Evolutionary conservation across 1,140 invertebrate genomes (phyloP), one percentile per base, ranked within the genome.

Genomic region (Tetragonula clypearis): DNA sequence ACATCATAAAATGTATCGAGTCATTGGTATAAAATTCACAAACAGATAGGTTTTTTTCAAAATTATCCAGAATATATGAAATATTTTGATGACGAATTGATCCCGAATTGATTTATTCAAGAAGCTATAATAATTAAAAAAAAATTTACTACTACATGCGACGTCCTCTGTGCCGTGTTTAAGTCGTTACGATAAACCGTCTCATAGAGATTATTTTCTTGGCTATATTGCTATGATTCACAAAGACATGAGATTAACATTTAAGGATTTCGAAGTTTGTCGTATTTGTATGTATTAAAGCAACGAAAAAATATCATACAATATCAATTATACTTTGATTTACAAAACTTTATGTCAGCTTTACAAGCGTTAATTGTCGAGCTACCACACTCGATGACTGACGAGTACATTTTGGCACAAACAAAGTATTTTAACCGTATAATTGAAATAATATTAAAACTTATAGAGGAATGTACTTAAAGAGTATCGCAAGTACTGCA

Each of bases 211-310:
- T 71, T 60, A 89, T 79, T 60, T 88, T 21, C 58, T 89, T 19
- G 84, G 82, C 1, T 88, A 88, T 17, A 76, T 89, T 17, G 86
- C 88, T 9, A 89, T 89, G 81, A 62, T 88, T 41, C 88, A 88
- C 49, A 87, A 86, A n/a, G 72, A 82, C 15, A 76, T 82, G 81
- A 72, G 72, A 35, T 21, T 82, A 17, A 56, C 81, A 2, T 6
- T 26, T 8, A 12, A 2, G 15, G 81, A 76, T 76, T 30, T 30
- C 30, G 30, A 30, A 30, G 30, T 30, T 30, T 6, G 58, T 74
- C 19, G 5, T 21, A 12, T 55, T 55, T 71, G 5, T 41, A 3
- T 17, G 2, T 26, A 17, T n/a, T 41, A 14, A 60, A 2, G 2
- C 9, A 0, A 12, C 12, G n/a, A 21, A 74, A 17, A 23, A 19